Evolutionary conservation across 2,888 invertebrate genomes (phyloP), one percentile per base, ranked within the genome.

Genomic region (Eupithecia subfuscata): DNA sequence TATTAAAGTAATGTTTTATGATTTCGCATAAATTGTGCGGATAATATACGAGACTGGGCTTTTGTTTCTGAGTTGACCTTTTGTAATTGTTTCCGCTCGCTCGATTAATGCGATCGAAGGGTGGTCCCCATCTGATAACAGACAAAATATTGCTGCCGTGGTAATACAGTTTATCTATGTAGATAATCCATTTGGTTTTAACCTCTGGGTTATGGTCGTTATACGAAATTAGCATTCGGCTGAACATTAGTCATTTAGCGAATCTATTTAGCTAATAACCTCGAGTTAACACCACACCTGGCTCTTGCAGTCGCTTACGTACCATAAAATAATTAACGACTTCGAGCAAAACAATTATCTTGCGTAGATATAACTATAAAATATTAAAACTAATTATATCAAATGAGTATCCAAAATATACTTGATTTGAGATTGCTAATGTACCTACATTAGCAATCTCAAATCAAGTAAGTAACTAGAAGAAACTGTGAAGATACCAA

Each of bases 91-190:
- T 88, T 88, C 85, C 84, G 86, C 84, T 84, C 85, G 84, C 82
- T 87, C 85, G 85, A 86, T 88, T 88, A 89, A 88, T 87, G 85
- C 85, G 86, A 89, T 89, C 85, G 87, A 89, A 89, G 88, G 86
- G 86, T 84, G 86, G 81, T 77, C 84, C 84, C 84, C 84, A 85
- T 87, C 68, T 75, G 85, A 76, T 76, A 71, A 86, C 71, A 71
- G 64, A 68, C 68, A 68, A 68, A 68, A 68, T 68, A 68, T 68
- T 68, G 43, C 68, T 22, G 43, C 25, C 40, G 43, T 68, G 22
- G 43, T 68, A 25, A 43, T 43, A 22, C 16, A 43, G 68, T 45
- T 68, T 68, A 68, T 68, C 68, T 68, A 68, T 45, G 68, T 25
- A 8, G 43, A 68, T 68, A 68, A 68, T 68, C 68, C 68, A 18